A percentile compares a stretch with the other conserved stretches of the same genome.
Evolutionary conservation across 2,888 invertebrate species (phyloP).

Genomic region (Drosophila infuscata): DNA sequence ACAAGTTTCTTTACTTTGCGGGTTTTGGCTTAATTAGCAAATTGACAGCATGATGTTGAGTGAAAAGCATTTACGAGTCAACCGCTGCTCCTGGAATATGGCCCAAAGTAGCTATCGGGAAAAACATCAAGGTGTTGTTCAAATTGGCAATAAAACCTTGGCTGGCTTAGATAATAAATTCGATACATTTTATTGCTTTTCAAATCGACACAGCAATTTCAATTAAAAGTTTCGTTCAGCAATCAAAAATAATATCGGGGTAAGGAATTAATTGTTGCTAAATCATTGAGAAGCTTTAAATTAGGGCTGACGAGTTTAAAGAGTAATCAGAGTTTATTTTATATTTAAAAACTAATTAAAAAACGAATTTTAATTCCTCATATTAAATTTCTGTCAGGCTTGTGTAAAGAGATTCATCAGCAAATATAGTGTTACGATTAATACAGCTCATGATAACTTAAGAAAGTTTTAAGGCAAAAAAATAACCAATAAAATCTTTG

Average conservation of each 20-base stretch:
- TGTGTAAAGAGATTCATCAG: neutral
- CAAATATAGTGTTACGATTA: neutral
- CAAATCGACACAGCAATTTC: conserved; percentile 2
- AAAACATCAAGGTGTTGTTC: conserved; percentile 34
- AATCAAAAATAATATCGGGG: neutral
- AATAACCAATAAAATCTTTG: neutral
- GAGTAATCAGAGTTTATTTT: neutral
- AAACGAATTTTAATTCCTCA: neutral
- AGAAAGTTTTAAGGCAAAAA: neutral
- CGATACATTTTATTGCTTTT: neutral
- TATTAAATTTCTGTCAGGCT: neutral
- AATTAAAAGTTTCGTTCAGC: conserved; percentile 10
- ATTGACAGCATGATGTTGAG: conserved; percentile 65
- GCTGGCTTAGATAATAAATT: conserved; percentile 1
- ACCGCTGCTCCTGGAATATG: conserved; percentile 4
- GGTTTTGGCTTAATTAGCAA: conserved; percentile 65
- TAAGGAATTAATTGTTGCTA: neutral
- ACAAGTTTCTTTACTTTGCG: conserved; percentile 58
- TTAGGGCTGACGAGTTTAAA: neutral
- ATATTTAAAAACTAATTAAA: too few species aligned
- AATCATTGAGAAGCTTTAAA: neutral
- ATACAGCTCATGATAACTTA: neutral
- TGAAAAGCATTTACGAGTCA: conserved; percentile 44
- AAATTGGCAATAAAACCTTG: conserved; percentile 6
- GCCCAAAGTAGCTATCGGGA: conserved; percentile 22